Evolutionary conservation across 2,797 vertebrate genomes (phyloP).

Genomic region (Smutsia temminckii): DNA sequence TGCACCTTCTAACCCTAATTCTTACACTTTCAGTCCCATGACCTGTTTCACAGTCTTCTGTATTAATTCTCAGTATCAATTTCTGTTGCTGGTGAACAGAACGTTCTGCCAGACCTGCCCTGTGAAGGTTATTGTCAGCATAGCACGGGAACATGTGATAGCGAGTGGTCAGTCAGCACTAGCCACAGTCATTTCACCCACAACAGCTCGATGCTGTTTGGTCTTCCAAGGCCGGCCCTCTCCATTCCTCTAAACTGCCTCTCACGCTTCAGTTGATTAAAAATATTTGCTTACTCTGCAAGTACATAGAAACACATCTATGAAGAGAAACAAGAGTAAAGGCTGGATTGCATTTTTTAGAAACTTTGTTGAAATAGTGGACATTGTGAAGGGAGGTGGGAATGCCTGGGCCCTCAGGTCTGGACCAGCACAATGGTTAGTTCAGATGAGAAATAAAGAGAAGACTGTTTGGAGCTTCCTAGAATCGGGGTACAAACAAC

Average conservation of each 20-base stretch:
- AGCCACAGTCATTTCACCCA: background rate
- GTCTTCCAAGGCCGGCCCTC: background rate
- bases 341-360: background rate
- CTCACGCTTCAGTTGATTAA: background rate
- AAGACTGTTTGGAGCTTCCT: conserved; percentile 26
- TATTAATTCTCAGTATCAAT: background rate
- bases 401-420: background rate
- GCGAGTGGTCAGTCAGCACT: background rate
- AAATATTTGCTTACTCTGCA: background rate
- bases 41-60: background rate
- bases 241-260: background rate
- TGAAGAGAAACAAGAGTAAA: background rate
- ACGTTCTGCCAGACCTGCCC: background rate
- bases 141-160: fast-evolving
- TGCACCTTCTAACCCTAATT: background rate
- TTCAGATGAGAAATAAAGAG: conserved; percentile 61
- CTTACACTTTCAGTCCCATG: background rate
- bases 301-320: background rate
- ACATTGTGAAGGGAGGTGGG: background rate
- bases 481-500: conserved; percentile 9
- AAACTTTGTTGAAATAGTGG: conserved; percentile 25
- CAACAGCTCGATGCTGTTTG: background rate
- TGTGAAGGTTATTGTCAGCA: background rate
- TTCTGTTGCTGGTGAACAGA: background rate
- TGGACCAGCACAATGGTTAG: conserved; percentile 10